Evolutionary conservation across 2,797 vertebrate species (phyloP).

Genomic region (Chaetophractus vellerosus): DNA sequence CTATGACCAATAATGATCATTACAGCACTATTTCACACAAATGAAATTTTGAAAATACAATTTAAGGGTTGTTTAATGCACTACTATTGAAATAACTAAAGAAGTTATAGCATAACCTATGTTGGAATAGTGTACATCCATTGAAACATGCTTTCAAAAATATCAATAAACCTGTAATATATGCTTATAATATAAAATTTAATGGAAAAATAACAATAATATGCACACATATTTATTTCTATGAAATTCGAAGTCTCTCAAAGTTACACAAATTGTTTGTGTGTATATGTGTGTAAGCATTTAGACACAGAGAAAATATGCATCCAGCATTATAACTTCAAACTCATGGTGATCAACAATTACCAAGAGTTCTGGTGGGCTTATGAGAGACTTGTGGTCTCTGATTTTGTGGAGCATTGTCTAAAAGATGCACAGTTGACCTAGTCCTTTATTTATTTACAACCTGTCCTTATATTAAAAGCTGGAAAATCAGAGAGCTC

Average conservation of each 20-base stretch:
- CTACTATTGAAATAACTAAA: slow-evolving; percentile 24
- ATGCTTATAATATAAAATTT: background rate
- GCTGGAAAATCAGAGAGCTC: background rate
- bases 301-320: background rate
- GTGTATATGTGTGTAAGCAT: background rate
- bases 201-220: background rate
- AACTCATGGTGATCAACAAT: background rate
- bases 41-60: slow-evolving; percentile 46
- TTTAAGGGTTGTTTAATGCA: background rate
- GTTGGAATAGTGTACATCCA: background rate
- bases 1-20: background rate
- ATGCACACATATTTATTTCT: background rate
- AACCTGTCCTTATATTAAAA: background rate
- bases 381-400: background rate
- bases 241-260: background rate
- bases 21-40: background rate
- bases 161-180: slow-evolving; percentile 5
- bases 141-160: background rate
- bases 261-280: background rate
- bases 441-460: background rate
- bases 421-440: background rate
- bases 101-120: background rate
- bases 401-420: background rate
- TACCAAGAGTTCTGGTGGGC: background rate
- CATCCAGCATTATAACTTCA: background rate